Evolutionary conservation across 1,140 invertebrate genomes (phyloP), one percentile per base, ranked within the genome.

Genomic region (Macrobrachium nipponense): DNA sequence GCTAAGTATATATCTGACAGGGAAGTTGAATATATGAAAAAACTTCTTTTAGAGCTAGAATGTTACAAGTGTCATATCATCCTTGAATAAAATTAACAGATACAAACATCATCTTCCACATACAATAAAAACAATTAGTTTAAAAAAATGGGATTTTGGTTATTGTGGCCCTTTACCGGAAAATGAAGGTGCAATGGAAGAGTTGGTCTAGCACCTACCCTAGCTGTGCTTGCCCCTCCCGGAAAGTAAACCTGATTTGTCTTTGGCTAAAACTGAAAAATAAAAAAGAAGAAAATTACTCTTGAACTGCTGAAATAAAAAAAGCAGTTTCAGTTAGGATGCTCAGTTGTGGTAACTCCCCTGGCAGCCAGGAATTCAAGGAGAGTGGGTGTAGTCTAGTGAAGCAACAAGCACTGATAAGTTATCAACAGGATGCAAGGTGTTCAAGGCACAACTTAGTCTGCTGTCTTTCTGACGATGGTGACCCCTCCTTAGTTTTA

Each of bases 401-500:
- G 84, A 86, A 20, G 23, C 23, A 70, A 78, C 84, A 78, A 86
- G 84, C 84, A 86, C 84, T 86, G 84, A 86, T 68, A 68, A 72
- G 77, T 86, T 80, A 86, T 80, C 80, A 86, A 78, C 23, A 27
- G 17, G 73, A 80, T 77, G 77, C 80, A 86, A 86, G 84, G 68
- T 86, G 84, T 77, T 86, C 84, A 86, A 86, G 84, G 84, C 84
- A 86, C 84, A 86, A 86, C 84, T 86, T 77, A 86, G 84, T n/a
- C 84, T 51, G 51, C 51, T 80, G 84, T 86, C 82, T 85, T 78
- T 86, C 84, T 86, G 84, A 76, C 77, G 84, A 86, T 86, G 84
- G 84, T 86, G 76, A 86, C 80, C 77, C 77, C 77, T 72, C 64
- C 68, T 68, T 43, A 72, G 59, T 80, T 86, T 72, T 80, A 20